Evolutionary conservation across 2,797 vertebrate species (phyloP).

Genomic region (Pseudopleuronectes americanus): DNA sequence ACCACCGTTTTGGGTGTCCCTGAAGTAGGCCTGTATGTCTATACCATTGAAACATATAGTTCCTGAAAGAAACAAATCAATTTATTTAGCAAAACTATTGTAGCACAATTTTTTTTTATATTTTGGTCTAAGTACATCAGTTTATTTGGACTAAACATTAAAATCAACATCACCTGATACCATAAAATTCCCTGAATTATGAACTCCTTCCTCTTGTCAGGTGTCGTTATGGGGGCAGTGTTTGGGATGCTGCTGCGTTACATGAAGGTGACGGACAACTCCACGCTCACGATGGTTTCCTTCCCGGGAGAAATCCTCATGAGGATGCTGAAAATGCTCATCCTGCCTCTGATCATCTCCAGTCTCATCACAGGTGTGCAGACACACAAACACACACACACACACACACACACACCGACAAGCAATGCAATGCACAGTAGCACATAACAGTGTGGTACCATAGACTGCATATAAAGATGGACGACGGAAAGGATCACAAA

Average conservation of each 20-base stretch:
- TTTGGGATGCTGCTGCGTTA: slow-evolving; percentile 85
- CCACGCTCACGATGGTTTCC: slow-evolving; percentile 82
- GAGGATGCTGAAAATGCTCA: slow-evolving; percentile 91
- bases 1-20: neutral
- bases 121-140: neutral
- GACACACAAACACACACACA: no score
- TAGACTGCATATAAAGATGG: no score
- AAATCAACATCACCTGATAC: neutral
- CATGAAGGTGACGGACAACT: slow-evolving; percentile 72
- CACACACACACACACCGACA: neutral
- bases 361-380: slow-evolving; percentile 86
- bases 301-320: slow-evolving; percentile 90
- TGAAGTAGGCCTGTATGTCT: slow-evolving; percentile 22
- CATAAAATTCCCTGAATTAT: neutral
- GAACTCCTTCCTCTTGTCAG: slow-evolving; percentile 51
- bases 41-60: neutral
- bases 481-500: no score
- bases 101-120: neutral
- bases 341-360: slow-evolving; percentile 89
- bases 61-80: neutral
- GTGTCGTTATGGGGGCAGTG: slow-evolving; percentile 82
- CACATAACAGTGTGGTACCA: neutral
- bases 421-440: neutral
- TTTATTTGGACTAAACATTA: neutral
- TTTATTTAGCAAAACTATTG: neutral